phyloP scores from a whole-genome alignment of 2,113 vertebrate species.

The Galemys pyrenaicus region DNA sequence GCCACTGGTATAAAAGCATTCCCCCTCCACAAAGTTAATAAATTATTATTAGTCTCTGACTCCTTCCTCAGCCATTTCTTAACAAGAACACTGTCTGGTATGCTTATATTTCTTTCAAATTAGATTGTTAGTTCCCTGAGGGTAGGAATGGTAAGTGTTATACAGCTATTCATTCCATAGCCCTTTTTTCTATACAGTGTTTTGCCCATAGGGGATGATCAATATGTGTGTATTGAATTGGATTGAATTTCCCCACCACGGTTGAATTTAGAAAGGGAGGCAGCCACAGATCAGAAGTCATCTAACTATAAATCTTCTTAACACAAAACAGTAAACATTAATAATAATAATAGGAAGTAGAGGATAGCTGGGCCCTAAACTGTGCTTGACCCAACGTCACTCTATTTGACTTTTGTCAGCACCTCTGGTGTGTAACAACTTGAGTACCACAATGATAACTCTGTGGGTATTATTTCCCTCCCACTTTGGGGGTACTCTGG shows the following conservation, averaged over 20 bases:
- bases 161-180: background rate
- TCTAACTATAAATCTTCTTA: background rate
- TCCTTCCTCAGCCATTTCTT: background rate
- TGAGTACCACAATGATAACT: background rate
- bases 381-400: background rate
- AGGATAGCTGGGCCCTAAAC: background rate
- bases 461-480: background rate
- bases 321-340: background rate
- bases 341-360: background rate
- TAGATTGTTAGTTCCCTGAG: background rate
- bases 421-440: background rate
- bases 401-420: background rate
- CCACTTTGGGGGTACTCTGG: background rate
- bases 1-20: background rate
- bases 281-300: background rate
- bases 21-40: background rate
- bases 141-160: background rate
- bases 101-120: background rate
- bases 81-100: background rate
- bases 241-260: background rate
- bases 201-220: background rate
- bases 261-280: background rate
- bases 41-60: background rate
- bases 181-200: background rate
- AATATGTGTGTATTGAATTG: background rate